Evolutionary conservation across 2,113 vertebrate genomes (phyloP).

Genomic region (Octodon degus): DNA sequence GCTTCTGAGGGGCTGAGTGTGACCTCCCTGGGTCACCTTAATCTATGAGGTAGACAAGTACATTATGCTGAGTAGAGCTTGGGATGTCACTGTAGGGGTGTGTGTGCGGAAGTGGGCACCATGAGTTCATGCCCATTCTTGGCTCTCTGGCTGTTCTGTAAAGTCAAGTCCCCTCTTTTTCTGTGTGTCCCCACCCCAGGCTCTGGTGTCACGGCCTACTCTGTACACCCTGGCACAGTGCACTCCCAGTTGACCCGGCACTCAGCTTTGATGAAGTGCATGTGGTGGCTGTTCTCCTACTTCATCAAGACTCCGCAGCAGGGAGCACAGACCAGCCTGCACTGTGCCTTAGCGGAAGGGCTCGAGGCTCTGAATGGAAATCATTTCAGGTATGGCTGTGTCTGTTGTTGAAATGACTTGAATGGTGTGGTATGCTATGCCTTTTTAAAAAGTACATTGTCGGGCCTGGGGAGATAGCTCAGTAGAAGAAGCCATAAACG

Average conservation of each 20-base stretch:
- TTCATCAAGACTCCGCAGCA: conserved; percentile 93
- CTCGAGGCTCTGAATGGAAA: conserved; percentile 92
- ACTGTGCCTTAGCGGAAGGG: conserved; percentile 94
- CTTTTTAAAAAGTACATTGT: background rate
- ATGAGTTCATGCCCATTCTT: background rate
- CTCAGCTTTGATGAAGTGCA: conserved; percentile 86
- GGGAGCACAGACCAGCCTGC: conserved; percentile 95
- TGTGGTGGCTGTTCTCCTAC: conserved; percentile 88
- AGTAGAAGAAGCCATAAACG: no score
- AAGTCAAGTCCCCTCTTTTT: conserved; percentile 7
- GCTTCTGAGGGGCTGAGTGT: background rate
- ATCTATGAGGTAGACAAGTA: background rate
- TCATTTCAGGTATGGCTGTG: conserved; percentile 93
- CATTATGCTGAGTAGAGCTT: background rate
- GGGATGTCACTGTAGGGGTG: background rate
- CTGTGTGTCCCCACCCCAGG: conserved; percentile 79
- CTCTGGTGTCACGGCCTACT: conserved; percentile 91
- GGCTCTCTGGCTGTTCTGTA: background rate
- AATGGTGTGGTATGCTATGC: background rate
- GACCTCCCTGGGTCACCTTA: background rate
- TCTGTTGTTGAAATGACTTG: conserved; percentile 43
- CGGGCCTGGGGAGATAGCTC: no score
- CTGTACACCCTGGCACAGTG: conserved; percentile 94
- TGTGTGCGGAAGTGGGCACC: background rate
- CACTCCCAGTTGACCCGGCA: conserved; percentile 91